Conservation (phyloP, 1,140 invertebrate genomes). For the Drosophila oshimai region DNA sequence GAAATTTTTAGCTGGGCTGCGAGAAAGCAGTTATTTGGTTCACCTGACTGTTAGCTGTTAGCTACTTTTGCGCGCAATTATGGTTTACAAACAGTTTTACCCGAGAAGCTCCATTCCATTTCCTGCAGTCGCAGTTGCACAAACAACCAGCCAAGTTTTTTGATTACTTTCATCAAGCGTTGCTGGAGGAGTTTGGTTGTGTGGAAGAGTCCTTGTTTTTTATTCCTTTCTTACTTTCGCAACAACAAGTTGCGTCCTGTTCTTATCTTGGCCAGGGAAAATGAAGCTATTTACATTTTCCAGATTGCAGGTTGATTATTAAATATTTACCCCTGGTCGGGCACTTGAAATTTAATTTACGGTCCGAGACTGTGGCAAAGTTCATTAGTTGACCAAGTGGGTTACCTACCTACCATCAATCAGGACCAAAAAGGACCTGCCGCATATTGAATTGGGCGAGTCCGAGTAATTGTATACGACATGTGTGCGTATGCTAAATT, state of each 20-base stretch:
- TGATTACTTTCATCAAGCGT: conserved; percentile 71
- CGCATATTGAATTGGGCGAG: conserved; percentile 30
- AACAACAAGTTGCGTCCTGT: not conserved
- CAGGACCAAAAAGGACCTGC: conserved; percentile 22
- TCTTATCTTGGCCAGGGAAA: not conserved
- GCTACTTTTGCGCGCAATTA: conserved; percentile 72
- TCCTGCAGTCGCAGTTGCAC: conserved; percentile 58
- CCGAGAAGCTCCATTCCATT: conserved; percentile 3
- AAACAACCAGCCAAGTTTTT: conserved; percentile 58
- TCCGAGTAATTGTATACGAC: conserved; percentile 11
- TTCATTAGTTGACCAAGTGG: conserved; percentile 66
- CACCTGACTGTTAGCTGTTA: conserved; percentile 46
- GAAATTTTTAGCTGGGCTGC: conserved; percentile 37
- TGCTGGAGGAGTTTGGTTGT: conserved; percentile 12
- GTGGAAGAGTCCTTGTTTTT: not conserved
- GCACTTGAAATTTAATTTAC: conserved; percentile 73
- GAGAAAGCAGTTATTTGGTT: conserved; percentile 16
- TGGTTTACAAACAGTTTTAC: conserved; percentile 67
- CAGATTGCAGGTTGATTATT: conserved; percentile 65
- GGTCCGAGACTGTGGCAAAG: conserved; percentile 51
- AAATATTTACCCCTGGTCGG: conserved; percentile 63
- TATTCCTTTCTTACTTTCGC: not conserved
- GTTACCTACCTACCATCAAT: conserved; percentile 60
- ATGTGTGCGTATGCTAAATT: conserved; percentile 50
- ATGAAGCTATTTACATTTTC: conserved; percentile 55